Conservation (phyloP, 2,113 vertebrate species). For the Choloepus hoffmanni region DNA sequence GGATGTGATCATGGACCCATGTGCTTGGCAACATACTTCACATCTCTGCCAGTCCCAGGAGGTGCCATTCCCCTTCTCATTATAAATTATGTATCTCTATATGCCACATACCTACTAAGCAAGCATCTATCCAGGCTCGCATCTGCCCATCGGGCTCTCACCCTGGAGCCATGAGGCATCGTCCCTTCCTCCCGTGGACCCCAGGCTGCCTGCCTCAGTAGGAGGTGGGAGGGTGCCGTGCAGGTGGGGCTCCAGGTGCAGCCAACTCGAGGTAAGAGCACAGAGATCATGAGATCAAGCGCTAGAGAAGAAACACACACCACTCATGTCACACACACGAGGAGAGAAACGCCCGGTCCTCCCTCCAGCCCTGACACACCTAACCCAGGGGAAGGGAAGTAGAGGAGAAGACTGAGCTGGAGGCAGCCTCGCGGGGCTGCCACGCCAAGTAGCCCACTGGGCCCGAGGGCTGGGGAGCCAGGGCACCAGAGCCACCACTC, state of each 20-base stretch:
- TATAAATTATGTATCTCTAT: conserved; percentile 86
- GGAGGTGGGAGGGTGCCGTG: conserved; percentile 49
- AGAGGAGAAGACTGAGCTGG: conserved; percentile 70
- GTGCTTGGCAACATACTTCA: conserved; percentile 77
- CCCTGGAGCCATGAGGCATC: conserved; percentile 66
- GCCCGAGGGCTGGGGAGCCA: conserved; percentile 63
- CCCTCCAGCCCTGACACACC: conserved; percentile 77
- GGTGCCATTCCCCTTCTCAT: conserved; percentile 82
- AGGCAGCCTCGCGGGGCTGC: conserved; percentile 51
- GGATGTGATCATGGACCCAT: conserved; percentile 78
- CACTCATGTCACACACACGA: conserved; percentile 90
- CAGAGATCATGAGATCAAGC: conserved; percentile 91
- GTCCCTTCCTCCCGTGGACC: conserved; percentile 63
- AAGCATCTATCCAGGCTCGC: conserved; percentile 75
- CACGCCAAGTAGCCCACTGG: conserved; percentile 21
- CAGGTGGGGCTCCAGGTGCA: conserved; percentile 64
- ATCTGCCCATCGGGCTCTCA: conserved; percentile 71
- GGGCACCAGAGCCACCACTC: conserved; percentile 80
- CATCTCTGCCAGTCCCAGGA: conserved; percentile 81
- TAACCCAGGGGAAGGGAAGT: conserved; percentile 74
- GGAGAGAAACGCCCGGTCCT: conserved; percentile 71
- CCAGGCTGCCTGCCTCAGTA: conserved; percentile 58
- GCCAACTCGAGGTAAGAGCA: conserved; percentile 81
- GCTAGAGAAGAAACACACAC: conserved; percentile 89
- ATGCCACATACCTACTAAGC: conserved; percentile 83